phyloP scores from a whole-genome alignment of 2,113 vertebrate genomes.

The Sprattus sprattus region DNA sequence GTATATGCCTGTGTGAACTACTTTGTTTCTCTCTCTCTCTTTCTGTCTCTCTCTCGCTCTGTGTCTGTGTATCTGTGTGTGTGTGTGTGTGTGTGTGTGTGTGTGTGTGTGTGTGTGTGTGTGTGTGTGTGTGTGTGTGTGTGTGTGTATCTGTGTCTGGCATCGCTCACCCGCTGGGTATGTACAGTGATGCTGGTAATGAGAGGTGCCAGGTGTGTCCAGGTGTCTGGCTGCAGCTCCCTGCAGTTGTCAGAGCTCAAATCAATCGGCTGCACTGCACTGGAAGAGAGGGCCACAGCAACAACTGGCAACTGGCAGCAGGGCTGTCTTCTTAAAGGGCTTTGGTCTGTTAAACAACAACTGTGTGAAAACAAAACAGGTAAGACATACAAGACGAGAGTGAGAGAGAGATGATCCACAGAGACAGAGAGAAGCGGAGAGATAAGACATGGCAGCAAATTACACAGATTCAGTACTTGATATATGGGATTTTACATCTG shows the following conservation, averaged over 20 bases:
- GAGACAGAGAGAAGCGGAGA: not conserved
- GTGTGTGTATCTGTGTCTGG: not conserved
- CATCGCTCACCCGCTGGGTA: not conserved
- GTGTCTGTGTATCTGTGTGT: not conserved
- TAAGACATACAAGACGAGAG: not conserved
- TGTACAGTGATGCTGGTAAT: constrained; percentile 40
- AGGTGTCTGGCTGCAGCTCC: constrained; percentile 71
- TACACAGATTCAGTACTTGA: no score
- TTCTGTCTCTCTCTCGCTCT: constrained; percentile 28
- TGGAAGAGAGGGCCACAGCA: constrained; percentile 34
- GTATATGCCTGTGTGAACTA: not conserved
- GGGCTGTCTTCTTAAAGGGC: not conserved
- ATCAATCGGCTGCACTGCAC: constrained; percentile 62
- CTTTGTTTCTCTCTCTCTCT: not conserved
- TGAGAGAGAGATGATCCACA: not conserved
- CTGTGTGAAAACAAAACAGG: not conserved
- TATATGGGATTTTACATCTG: no score
- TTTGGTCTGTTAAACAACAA: not conserved
- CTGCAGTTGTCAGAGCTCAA: constrained; percentile 72
- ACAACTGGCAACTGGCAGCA: constrained; percentile 2
- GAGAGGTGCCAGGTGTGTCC: constrained; percentile 71
- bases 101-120: no score
- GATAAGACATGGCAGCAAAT: not conserved
- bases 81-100: not conserved
- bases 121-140: not conserved